These are phyloP conservation scores for Hypomecis punctinalis DNA, from an alignment of 2,888 invertebrate species.

Conservation along the genomic window DNA sequence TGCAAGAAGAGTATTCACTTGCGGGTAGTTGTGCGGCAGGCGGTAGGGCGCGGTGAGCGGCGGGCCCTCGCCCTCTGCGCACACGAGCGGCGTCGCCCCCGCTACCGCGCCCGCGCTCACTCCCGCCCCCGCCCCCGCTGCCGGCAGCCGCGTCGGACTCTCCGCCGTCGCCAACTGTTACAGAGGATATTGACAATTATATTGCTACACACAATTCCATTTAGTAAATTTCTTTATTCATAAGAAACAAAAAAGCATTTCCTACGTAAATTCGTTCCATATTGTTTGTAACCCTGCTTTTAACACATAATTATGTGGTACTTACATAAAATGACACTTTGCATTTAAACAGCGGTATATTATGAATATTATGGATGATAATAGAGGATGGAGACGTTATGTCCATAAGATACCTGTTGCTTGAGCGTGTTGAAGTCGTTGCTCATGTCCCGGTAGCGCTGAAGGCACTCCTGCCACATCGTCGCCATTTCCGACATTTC, in stretches of 20 bases:
- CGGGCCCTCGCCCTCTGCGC: constrained; percentile 68
- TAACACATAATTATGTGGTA: too few species aligned
- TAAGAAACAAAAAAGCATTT: too few species aligned
- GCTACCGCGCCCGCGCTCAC: constrained; percentile 57
- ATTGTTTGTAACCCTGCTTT: too few species aligned
- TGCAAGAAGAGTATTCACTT: constrained; percentile 41
- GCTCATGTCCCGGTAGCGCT: constrained; percentile 79
- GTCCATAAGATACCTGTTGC: constrained; percentile 58
- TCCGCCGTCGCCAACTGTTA: constrained; percentile 61
- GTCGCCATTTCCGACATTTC: constrained; percentile 80
- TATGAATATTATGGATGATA: too few species aligned
- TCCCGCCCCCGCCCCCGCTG: constrained; percentile 53
- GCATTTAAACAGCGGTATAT: too few species aligned
- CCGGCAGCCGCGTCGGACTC: constrained; percentile 62
- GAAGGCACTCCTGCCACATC: constrained; percentile 81
- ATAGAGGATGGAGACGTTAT: too few species aligned
- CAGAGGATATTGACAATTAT: not conserved
- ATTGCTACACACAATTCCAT: too few species aligned
- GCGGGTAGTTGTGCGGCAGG: constrained; percentile 61
- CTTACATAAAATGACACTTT: too few species aligned
- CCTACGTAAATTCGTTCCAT: too few species aligned
- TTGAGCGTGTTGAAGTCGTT: constrained; percentile 77
- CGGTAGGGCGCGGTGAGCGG: constrained; percentile 58
- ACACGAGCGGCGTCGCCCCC: constrained; percentile 46
- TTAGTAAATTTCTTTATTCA: too few species aligned